Base-by-base conservation (phyloP, 1,140 invertebrate genomes). In the Glomeris maerens region DNA sequence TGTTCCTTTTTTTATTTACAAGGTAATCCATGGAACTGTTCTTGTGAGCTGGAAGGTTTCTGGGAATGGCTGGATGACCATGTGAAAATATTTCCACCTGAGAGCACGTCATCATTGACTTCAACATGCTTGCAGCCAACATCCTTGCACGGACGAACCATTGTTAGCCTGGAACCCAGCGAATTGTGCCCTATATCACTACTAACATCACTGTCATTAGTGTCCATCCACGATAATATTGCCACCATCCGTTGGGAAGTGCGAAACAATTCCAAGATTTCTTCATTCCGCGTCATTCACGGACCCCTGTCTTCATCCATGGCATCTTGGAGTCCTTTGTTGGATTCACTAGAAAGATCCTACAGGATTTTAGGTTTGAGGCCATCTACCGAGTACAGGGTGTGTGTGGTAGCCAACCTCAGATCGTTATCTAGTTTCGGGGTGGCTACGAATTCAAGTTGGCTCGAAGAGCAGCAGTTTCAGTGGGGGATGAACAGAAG, bases 21-120 rank as follows among this genome's bases (percentile, higher is more conserved):
- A 90, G 84, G 84, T 59, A 88, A 90, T 68, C 85, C 85, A 28
- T 66, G 87, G 50, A 75, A 79, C 49, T 88, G 84, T 63, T 80
- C 78, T 56, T 88, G 86, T 63, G 81, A 86, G 55, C 78, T 83
- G 27, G 81, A 87, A 68, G 81, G 85, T 58, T 69, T 87, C 13
- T 89, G 85, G 84, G 79, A 81, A 69, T 90, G 86, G 86, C 73
- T 89, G 56, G 74, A 80, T 57, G 83, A 88, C 66, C 86, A 89
- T 69, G 76, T 81, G 54, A 83, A 84, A 60, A 62, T 77, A 53
- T 72, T 80, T 3, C 38, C 51, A 4, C 20, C 56, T 5, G 55
- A 50, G 39, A 50, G 60, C 23, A 70, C 86, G 40, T n/a, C n/a
- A n/a, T n/a, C n/a, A n/a, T n/a, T n/a, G n/a, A n/a, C n/a, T n/a